These are phyloP conservation scores for Buathra laborator DNA, from an alignment of 2,888 invertebrate genomes.

Conservation along the genomic window DNA sequence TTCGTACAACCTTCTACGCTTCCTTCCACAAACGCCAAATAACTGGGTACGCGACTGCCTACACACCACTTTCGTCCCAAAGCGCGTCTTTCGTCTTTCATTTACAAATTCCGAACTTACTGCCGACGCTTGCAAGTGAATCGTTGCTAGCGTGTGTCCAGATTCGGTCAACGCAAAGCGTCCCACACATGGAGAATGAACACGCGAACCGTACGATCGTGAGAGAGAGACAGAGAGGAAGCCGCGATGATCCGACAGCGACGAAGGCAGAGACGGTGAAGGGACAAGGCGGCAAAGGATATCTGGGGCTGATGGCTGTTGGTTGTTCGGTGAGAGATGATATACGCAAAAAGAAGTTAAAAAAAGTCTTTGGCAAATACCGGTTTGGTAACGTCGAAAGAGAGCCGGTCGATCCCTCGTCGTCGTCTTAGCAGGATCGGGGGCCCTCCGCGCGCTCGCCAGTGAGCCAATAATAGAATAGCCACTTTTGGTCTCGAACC, in stretches of 20 bases:
- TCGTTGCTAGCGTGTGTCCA: background rate
- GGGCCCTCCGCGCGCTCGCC: constrained; percentile 19
- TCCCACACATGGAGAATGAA: constrained; percentile 46
- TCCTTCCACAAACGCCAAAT: constrained; percentile 34
- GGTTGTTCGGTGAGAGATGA: constrained; percentile 35
- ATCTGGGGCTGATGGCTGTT: constrained; percentile 20
- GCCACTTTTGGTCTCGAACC: constrained; percentile 77
- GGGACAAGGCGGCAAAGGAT: constrained; percentile 5
- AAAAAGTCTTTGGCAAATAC: constrained; percentile 56
- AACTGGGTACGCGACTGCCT: constrained; percentile 36
- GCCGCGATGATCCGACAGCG: background rate
- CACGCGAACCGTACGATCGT: constrained; percentile 4
- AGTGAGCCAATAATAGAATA: constrained; percentile 77
- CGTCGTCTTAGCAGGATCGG: constrained; percentile 41
- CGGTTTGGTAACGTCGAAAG: constrained; percentile 56
- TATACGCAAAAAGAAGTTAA: constrained; percentile 33
- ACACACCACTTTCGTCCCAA: constrained; percentile 41
- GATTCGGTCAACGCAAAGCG: constrained; percentile 44
- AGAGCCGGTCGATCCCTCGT: constrained; percentile 36
- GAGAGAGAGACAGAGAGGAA: background rate
- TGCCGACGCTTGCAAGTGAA: constrained; percentile 27
- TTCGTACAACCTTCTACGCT: constrained; percentile 24
- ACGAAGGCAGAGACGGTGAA: constrained; percentile 5
- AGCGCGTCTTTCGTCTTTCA: constrained; percentile 45
- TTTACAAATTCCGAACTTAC: constrained; percentile 60